Evolutionary conservation across 2,113 vertebrate genomes (phyloP).

Genomic region (Perognathus longimembris): DNA sequence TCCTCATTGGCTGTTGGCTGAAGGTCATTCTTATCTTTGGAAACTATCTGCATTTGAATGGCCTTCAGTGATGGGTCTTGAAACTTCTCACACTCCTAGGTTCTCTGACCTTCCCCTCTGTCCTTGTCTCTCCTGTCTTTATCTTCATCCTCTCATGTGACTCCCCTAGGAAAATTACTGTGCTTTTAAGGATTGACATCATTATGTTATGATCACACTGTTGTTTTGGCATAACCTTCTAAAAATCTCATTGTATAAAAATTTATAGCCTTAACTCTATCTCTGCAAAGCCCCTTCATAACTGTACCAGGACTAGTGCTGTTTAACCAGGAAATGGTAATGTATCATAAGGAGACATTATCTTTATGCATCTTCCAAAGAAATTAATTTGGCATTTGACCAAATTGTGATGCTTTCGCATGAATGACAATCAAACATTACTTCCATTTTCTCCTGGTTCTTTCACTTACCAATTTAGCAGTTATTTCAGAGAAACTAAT

Average conservation of each 20-base stretch:
- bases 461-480: neutral
- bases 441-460: neutral
- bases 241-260: neutral
- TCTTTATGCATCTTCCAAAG: neutral
- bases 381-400: neutral
- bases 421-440: neutral
- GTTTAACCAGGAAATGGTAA: neutral
- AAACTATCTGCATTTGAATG: neutral
- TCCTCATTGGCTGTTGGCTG: neutral
- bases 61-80: neutral
- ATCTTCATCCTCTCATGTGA: neutral
- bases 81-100: neutral
- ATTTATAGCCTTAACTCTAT: neutral
- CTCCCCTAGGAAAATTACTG: neutral
- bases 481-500: neutral
- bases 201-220: neutral
- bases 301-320: neutral
- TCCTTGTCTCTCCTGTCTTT: neutral
- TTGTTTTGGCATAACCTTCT: neutral
- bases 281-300: neutral
- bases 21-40: neutral
- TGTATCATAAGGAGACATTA: too few species aligned
- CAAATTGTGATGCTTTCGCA: neutral
- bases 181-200: neutral
- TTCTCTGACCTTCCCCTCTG: neutral